Conservation (phyloP, 2,888 invertebrate genomes). For the Athalia cordata region DNA sequence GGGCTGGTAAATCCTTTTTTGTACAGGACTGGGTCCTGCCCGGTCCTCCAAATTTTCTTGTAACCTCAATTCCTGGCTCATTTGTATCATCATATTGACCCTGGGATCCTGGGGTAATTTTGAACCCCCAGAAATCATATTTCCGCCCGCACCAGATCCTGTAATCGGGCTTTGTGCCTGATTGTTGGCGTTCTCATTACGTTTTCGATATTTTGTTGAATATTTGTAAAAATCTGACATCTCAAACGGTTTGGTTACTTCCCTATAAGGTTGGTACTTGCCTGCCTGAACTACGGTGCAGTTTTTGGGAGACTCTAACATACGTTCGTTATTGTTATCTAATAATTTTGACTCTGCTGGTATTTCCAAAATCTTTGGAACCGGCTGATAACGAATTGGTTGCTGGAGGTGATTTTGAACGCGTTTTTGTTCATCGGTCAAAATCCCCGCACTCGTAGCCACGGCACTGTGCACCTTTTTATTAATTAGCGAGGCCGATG, state of each 20-base stretch:
- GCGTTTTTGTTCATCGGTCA: background rate
- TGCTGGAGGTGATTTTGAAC: background rate
- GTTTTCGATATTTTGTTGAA: slow-evolving; percentile 92
- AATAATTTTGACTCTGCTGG: slow-evolving; percentile 76
- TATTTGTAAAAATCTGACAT: slow-evolving; percentile 99
- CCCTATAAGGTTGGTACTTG: slow-evolving; percentile 92
- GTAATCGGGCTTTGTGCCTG: slow-evolving; percentile 25
- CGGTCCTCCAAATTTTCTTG: slow-evolving; percentile 34
- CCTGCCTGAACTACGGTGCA: slow-evolving; percentile 91
- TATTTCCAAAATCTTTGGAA: slow-evolving; percentile 76
- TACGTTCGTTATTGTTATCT: slow-evolving; percentile 57
- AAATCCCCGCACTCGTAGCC: too few species aligned
- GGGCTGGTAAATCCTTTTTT: slow-evolving; percentile 64
- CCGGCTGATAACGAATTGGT: slow-evolving; percentile 64
- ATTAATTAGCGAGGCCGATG: slow-evolving; percentile 46
- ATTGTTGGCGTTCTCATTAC: slow-evolving; percentile 22
- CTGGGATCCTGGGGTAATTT: slow-evolving; percentile 47
- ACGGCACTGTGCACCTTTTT: too few species aligned
- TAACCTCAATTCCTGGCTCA: slow-evolving; percentile 43
- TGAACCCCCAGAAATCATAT: background rate
- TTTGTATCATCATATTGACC: slow-evolving; percentile 50
- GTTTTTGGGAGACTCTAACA: slow-evolving; percentile 87
- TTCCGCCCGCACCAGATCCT: background rate
- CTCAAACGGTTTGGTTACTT: slow-evolving; percentile 97
- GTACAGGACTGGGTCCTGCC: slow-evolving; percentile 56